Evolutionary conservation across 2,113 vertebrate species (phyloP), one percentile per base, ranked within the genome.

Genomic region (Motacilla alba): DNA sequence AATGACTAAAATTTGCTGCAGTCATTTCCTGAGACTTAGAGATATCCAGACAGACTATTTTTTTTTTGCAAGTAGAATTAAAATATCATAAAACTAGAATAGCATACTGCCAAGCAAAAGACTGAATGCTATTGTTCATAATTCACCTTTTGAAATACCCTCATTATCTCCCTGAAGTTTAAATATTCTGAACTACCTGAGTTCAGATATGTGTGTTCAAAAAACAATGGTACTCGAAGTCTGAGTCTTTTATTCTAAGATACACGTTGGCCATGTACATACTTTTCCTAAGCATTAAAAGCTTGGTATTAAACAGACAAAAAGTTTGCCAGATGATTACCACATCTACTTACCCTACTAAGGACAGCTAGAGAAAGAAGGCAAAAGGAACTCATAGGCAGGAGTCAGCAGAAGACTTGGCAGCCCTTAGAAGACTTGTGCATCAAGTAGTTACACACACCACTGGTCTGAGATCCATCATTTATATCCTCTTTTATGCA

Each of bases 401-500:
- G 44, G 35, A 94, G 41, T 50, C 72, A 81, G 47, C 17, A 75
- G 85, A 94, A 95, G 83, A 93, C 83, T 83, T 96, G 87, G 70
- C 67, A 97, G 80, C 73, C 77, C 47, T 96, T 92, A 59, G 0
- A 27, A 95, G 78, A 9, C 46, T 94, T 93, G 77, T 96, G 63
- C 88, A 56, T 80, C 67, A 72, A 95, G 69, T 94, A 94, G 97
- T 97, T 97, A 97, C 53, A 95, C 93, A 96, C 6, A 1, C 59
- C 92, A 50, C 73, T 96, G 90, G 74, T 87, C 95, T 94, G 91
- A 96, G 69, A 95, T 96, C 73, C 90, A 92, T 95, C 96, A 94
- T 96, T 97, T 96, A 95, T 95, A 82, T 87, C 86, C 63, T 91
- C 49, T 75, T 92, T 89, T 68, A 63, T 63, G 79, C 67, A 50